Base-by-base conservation (phyloP, 2,888 invertebrate genomes). In the Chloroclystis v-ata region DNA sequence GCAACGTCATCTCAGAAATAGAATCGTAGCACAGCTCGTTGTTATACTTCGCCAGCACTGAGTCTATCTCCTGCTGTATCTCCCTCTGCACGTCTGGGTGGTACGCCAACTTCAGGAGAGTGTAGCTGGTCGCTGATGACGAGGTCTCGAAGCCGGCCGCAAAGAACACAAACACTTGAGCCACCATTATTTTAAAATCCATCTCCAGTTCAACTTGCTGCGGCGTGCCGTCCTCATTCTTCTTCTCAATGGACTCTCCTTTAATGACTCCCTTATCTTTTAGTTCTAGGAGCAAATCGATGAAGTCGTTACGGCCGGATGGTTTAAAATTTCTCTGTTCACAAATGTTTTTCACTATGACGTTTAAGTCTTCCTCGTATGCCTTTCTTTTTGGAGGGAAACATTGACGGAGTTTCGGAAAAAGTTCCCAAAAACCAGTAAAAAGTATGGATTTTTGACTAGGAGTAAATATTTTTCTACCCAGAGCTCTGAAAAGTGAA, bases 91-190 rank as follows among this genome's bases (percentile, higher is more conserved):
- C 60, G 5, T 83, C 75, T 1, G 76, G 79, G 45, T 87, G 59
- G 28, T 63, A 73, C 0, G 88, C 85, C 0, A 89, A 65, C 48
- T 78, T 68, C 44, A 83, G 80, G 11, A 83, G 59, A 8, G 71
- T 66, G 41, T 63, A 81, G 45, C 81, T 82, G 1, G 84, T 75
- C 1, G 81, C 72, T 0, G 80, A 79, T 0, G 88, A 82, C 0
- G 85, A 82, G 0, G 88, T 86, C 54, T 87, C 86, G 26, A 82
- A 87, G 2, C 89, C 88, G n/a, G 85, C 88, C 4, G 67, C 72
- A 24, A 83, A 82, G 56, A 82, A 82, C 9, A 82, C 52, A 12
- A 77, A 76, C 3, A 77, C 69, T 56, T 82, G 82, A 2, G 81
- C 77, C 1, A 59, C 69, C 53, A 81, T 61, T 30, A 64, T 59